Conservation (phyloP, 2,113 vertebrate genomes). For the Vimba vimba region DNA sequence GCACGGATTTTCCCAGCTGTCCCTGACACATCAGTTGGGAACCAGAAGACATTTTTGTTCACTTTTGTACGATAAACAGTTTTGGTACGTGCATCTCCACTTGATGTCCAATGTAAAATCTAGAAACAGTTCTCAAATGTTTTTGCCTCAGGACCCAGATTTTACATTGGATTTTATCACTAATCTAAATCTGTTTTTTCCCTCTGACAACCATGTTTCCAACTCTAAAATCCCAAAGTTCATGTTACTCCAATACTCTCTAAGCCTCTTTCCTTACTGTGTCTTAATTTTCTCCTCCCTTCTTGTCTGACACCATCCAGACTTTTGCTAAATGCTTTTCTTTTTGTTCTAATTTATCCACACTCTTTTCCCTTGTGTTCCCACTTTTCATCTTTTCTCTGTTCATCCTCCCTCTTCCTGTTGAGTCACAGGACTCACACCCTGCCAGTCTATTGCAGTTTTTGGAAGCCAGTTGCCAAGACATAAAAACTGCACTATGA, state of each 20-base stretch:
- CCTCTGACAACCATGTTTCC: not conserved
- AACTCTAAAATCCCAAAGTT: constrained; percentile 19
- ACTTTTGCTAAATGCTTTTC: not conserved
- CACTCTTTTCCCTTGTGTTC: not conserved
- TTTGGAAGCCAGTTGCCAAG: not conserved
- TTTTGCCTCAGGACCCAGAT: too few species aligned
- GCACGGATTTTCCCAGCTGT: too few species aligned
- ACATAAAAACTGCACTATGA: not conserved
- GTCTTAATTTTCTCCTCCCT: constrained; percentile 46
- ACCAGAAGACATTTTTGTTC: not conserved
- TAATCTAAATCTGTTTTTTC: not conserved
- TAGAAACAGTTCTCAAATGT: not conserved
- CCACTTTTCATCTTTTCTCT: not conserved
- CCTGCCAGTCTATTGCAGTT: not conserved
- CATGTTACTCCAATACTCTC: not conserved
- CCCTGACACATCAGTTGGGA: too few species aligned
- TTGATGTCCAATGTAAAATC: not conserved
- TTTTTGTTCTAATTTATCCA: constrained; percentile 20
- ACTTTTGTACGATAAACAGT: not conserved
- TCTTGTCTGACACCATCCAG: not conserved
- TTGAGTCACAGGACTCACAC: constrained; percentile 18
- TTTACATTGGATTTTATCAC: not conserved
- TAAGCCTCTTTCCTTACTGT: constrained; percentile 27
- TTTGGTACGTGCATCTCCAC: not conserved
- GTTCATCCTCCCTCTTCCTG: constrained; percentile 4